phyloP scores from a whole-genome alignment of 2,888 invertebrate species.

The Phaedon cochleariae region DNA sequence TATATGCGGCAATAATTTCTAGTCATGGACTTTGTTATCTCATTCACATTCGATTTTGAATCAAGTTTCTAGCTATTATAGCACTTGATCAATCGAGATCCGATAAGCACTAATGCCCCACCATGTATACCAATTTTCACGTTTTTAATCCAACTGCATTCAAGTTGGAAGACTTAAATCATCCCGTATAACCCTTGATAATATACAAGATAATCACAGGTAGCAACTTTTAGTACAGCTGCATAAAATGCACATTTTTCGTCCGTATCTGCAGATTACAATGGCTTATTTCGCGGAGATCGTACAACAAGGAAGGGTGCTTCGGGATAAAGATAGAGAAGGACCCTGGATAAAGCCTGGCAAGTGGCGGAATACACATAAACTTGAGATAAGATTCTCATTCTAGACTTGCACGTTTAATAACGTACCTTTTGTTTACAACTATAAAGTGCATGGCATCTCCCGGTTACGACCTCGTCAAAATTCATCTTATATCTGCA shows the following conservation, averaged over 20 bases:
- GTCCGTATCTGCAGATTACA: neutral
- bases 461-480: conserved; percentile 11
- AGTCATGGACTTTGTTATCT: too few relatives aligned
- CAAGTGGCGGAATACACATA: conserved; percentile 36
- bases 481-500: conserved; percentile 11
- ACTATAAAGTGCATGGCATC: conserved; percentile 41
- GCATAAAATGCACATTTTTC: neutral
- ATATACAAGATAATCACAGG: neutral
- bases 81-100: too few relatives aligned
- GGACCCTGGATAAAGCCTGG: conserved; percentile 18
- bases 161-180: too few relatives aligned
- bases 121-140: too few relatives aligned
- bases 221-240: neutral
- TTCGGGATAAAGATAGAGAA: neutral
- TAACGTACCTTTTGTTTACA: conserved; percentile 45
- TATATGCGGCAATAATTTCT: too few relatives aligned
- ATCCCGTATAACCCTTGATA: neutral
- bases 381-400: conserved; percentile 46
- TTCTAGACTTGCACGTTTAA: conserved; percentile 44
- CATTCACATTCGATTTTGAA: too few relatives aligned
- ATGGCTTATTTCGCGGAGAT: neutral
- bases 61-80: too few relatives aligned
- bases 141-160: too few relatives aligned
- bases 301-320: neutral
- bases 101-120: too few relatives aligned